A percentile compares a stretch with the other conserved stretches of the same genome.
Conservation (phyloP, 2,113 vertebrate species). For the Lamprologus speciosus region DNA sequence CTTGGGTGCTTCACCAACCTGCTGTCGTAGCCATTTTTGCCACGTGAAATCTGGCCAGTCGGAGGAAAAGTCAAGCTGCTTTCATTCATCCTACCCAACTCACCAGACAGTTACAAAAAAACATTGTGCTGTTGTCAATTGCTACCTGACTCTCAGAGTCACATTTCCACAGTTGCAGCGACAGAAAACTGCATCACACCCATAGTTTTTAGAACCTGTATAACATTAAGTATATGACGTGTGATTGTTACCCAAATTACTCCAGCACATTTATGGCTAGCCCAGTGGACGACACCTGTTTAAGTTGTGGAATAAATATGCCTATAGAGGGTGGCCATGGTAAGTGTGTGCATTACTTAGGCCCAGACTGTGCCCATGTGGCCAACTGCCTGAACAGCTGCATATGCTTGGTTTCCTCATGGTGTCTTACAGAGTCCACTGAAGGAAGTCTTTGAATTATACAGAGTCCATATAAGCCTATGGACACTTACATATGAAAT, state of each 20-base stretch:
- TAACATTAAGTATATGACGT: neutral
- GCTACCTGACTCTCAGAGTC: neutral
- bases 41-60: neutral
- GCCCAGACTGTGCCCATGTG: accelerated
- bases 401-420: neutral
- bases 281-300: neutral
- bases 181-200: neutral
- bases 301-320: neutral
- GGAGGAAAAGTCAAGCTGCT: neutral
- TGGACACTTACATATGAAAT: neutral
- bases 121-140: accelerated
- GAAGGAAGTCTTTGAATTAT: neutral
- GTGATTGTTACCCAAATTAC: neutral
- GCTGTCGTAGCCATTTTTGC: neutral
- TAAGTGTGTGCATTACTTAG: neutral
- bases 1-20: neutral
- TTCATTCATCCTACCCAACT: neutral
- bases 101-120: neutral
- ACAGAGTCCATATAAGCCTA: neutral
- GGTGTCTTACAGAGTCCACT: neutral
- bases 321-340: neutral
- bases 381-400: neutral
- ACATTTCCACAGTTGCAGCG: accelerated
- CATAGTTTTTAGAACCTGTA: neutral
- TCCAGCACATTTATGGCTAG: neutral